Percentiles rank a stretch among this genome's conserved stretches.
Conservation (phyloP, 2,113 vertebrate species). For the Sphyrna mokarran region DNA sequence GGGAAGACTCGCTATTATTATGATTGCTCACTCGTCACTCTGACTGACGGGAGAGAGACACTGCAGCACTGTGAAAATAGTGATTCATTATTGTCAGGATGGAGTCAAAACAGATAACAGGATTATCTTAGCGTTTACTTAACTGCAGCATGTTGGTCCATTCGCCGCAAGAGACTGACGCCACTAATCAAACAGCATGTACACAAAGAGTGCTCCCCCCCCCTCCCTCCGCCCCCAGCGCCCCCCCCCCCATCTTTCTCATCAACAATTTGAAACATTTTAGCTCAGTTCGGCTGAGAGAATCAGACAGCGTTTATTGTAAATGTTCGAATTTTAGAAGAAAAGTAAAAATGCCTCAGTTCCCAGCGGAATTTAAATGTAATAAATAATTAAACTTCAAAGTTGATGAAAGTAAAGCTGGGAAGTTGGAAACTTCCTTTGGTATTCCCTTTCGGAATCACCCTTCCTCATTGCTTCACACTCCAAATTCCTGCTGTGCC, state of each 20-base stretch:
- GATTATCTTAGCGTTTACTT: conserved; percentile 7
- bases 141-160: neutral
- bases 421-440: neutral
- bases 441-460: neutral
- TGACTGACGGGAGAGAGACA: neutral
- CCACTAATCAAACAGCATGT: conserved; percentile 22
- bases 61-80: neutral
- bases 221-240: no score
- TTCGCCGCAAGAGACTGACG: neutral
- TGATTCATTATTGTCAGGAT: conserved; percentile 18
- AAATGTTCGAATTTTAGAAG: neutral
- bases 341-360: neutral
- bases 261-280: conserved; percentile 6
- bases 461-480: neutral
- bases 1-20: neutral
- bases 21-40: neutral
- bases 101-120: conserved; percentile 27
- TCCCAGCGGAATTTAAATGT: neutral
- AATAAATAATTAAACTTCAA: neutral
- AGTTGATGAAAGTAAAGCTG: neutral
- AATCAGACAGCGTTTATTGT: neutral
- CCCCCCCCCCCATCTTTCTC: neutral
- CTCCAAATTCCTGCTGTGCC: neutral
- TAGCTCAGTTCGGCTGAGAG: neutral
- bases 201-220: neutral